These are phyloP conservation scores for Trichogramma pretiosum DNA, from an alignment of 1,140 invertebrate species.

Conservation along the genomic window DNA sequence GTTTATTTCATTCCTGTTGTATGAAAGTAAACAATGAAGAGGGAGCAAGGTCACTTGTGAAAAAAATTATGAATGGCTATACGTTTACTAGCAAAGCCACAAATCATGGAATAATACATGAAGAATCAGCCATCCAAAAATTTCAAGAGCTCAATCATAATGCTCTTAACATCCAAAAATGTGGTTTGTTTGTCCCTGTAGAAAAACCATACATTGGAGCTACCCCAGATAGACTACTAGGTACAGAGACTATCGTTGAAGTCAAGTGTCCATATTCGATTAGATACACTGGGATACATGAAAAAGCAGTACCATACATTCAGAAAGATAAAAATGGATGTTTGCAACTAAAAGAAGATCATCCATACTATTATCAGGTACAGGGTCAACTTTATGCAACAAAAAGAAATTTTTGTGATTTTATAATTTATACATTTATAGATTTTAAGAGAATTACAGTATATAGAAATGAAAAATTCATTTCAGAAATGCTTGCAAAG, in stretches of 20 bases:
- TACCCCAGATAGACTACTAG: conserved; percentile 1
- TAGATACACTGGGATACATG: not conserved
- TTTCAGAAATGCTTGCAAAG: not conserved
- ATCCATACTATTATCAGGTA: conserved; percentile 17
- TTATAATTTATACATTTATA: conserved; percentile 11
- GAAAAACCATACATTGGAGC: conserved; percentile 2
- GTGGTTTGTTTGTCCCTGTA: conserved; percentile 4
- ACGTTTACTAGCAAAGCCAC: conserved; percentile 1
- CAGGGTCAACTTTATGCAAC: conserved; percentile 9
- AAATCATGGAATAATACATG: not conserved
- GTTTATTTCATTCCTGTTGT: not conserved
- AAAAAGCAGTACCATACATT: not conserved
- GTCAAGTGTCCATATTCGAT: not conserved
- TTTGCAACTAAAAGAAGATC: not conserved
- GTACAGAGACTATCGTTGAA: not conserved
- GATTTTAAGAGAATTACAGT: conserved; percentile 7
- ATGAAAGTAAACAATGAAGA: not conserved
- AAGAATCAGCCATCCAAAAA: not conserved
- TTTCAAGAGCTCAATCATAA: not conserved
- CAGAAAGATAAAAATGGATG: not conserved
- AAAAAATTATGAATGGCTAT: not conserved
- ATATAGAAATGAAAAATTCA: conserved; percentile 15
- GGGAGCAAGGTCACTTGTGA: not conserved
- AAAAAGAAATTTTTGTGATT: conserved; percentile 11
- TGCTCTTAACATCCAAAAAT: not conserved